Base-by-base conservation (phyloP, 1,140 invertebrate species). In the Drusus annulatus region DNA sequence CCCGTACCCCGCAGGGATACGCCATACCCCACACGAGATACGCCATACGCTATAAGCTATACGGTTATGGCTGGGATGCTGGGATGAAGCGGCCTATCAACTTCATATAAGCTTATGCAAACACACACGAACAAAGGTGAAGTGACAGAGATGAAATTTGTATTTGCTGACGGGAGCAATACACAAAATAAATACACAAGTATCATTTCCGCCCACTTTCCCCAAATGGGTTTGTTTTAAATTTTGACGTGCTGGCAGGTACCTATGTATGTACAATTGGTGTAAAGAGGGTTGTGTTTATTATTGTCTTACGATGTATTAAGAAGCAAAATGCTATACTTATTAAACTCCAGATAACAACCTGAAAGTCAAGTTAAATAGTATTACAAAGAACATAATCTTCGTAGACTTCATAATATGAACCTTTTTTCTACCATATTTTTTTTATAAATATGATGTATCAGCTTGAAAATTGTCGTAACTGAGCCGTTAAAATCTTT, bases 161-260 rank as follows among this genome's bases (percentile, higher is more conserved):
- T 83, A 81, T 83, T 83, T 83, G 82, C 82, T 83, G 82, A 83
- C 82, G 80, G 80, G 80, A 83, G 82, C 82, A 83, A 83, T 83
- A 83, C 79, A 81, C 82, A 83, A 81, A 83, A 83, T 83, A 83
- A 83, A 83, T 83, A 81, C 76, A 76, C 25, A 73, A 56, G 76
- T 79, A 83, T 79, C 73, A 79, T 81, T 83, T 79, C 76, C 71
- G 31, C 45, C 10, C n/a, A 28, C 77, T 78, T 77, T 79, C 68
- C 19, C 56, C 51, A 79, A 80, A 82, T 82, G 81, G 74, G 77
- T 82, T 82, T 80, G 74, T 51, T 62, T 74, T 25, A 13, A 74
- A 74, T 65, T n/a, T 65, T 25, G 36, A 45, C 36, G 36, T 45
- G 10, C 10, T 13, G 8, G 36, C 13, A 45, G 36, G 36, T 45